Percentiles rank a stretch among this genome's conserved stretches.
Conservation (phyloP, 1,140 invertebrate species). For the Micrasema minimum region DNA sequence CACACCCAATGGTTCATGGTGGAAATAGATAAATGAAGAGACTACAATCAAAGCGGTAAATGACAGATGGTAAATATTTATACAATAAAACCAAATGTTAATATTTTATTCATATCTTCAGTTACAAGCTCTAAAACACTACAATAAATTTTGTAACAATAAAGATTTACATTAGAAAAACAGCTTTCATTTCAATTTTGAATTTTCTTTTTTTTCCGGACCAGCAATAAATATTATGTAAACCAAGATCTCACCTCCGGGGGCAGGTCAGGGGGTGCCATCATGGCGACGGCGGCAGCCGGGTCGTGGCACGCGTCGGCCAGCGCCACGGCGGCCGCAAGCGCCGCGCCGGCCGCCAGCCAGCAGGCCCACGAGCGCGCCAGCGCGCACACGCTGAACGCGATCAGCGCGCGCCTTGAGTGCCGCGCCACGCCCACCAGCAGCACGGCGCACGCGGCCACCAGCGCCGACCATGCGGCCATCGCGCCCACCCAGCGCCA, state of each 20-base stretch:
- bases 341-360: slow-evolving; percentile 85
- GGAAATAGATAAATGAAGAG: no score
- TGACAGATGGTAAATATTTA: no score
- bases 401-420: slow-evolving; percentile 84
- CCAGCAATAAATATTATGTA: no score
- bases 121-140: no score
- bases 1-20: no score
- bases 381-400: slow-evolving; percentile 84
- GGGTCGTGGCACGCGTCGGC: slow-evolving; percentile 81
- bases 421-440: slow-evolving; percentile 85
- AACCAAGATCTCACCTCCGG: slow-evolving; percentile 64
- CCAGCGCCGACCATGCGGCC: slow-evolving; percentile 78
- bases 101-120: no score
- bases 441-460: slow-evolving; percentile 83
- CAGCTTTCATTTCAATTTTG: no score
- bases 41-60: no score
- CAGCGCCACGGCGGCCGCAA: slow-evolving; percentile 83
- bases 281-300: slow-evolving; percentile 81
- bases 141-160: no score
- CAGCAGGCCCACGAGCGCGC: slow-evolving; percentile 90
- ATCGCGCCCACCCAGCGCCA: slow-evolving; percentile 83
- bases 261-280: slow-evolving; percentile 78
- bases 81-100: no score
- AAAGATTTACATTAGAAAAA: no score
- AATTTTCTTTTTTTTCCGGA: no score